These are phyloP conservation scores for Drosophila obscura DNA, from an alignment of 1,140 invertebrate species.

Conservation along the genomic window DNA sequence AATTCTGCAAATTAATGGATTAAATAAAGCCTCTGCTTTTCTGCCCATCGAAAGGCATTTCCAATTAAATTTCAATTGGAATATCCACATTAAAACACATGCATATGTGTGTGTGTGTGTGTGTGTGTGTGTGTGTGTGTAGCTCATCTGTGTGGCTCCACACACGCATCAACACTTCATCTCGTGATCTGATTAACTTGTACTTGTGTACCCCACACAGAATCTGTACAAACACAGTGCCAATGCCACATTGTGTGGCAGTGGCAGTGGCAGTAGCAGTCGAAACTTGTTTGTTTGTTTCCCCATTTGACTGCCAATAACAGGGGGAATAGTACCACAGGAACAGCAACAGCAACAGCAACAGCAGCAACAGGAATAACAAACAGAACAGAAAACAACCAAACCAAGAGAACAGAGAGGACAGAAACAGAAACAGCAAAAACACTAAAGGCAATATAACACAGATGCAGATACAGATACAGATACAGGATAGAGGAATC, in stretches of 20 bases:
- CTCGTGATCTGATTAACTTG: constrained; percentile 38
- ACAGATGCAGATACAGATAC: too few species aligned
- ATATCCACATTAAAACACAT: too few species aligned
- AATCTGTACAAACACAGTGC: constrained; percentile 20
- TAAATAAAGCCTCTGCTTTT: too few species aligned
- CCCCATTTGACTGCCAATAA: constrained; percentile 9
- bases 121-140: constrained; percentile 11
- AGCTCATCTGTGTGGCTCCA: constrained; percentile 2
- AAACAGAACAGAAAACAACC: neutral
- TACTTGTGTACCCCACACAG: constrained; percentile 9
- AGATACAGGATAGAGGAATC: too few species aligned
- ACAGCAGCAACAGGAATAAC: neutral
- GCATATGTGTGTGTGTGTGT: too few species aligned
- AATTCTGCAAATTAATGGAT: too few species aligned
- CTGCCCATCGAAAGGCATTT: too few species aligned
- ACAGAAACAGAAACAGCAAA: too few species aligned
- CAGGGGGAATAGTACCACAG: constrained; percentile 12
- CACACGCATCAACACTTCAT: too few species aligned
- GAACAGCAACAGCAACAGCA: neutral
- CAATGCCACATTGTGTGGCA: constrained; percentile 1
- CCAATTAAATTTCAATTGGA: too few species aligned
- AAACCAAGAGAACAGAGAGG: too few species aligned
- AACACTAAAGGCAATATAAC: too few species aligned
- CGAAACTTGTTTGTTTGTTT: constrained; percentile 9
- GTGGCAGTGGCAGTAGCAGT: neutral